Evolutionary conservation across 1,140 invertebrate genomes (phyloP), one percentile per base, ranked within the genome.

Genomic region (Bombus consobrinus): DNA sequence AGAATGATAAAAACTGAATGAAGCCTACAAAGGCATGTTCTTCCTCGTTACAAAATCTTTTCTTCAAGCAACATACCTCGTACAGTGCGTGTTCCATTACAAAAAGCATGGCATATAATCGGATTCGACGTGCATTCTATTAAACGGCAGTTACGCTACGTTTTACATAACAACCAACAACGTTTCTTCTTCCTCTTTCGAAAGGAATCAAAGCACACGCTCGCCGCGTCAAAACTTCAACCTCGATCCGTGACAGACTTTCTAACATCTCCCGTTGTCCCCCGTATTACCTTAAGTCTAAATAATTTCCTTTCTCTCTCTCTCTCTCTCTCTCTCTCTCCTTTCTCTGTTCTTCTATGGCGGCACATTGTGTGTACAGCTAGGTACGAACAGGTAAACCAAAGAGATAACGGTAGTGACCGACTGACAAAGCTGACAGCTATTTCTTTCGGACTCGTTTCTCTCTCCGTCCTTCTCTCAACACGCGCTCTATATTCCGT

Each of bases 391-490:
- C 78, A 90, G 87, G 85, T 89, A 85, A 86, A 89, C 75, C 62
- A 75, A 80, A 84, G 69, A 90, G 88, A 83, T 90, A 90, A 90
- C 89, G 89, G 88, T 81, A 90, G 83, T 85, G 53, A 47, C 28
- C 86, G 86, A 74, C 75, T 83, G 89, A 81, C 89, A 85, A 84
- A 81, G 88, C 88, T 87, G 85, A 89, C 87, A 89, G 88, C 72
- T 83, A 78, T 83, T 89, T 87, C 88, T 90, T 87, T 87, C 53
- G 57, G 68, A 41, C 76, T 66, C 83, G 68, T 62, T 72, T 66
- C 66, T 53, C 69, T 43, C 13, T 53, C 32, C 47, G 25, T 85
- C 37, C 76, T 62, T 77, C 43, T 62, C 73, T 25, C 64, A 47
- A 59, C 34, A 73, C 73, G 87, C 39, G 87, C 39, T 89, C 68